A percentile compares a stretch with the other conserved stretches of the same genome.
Conservation (phyloP, 2,888 invertebrate genomes). For the Hyposoter didymator region DNA sequence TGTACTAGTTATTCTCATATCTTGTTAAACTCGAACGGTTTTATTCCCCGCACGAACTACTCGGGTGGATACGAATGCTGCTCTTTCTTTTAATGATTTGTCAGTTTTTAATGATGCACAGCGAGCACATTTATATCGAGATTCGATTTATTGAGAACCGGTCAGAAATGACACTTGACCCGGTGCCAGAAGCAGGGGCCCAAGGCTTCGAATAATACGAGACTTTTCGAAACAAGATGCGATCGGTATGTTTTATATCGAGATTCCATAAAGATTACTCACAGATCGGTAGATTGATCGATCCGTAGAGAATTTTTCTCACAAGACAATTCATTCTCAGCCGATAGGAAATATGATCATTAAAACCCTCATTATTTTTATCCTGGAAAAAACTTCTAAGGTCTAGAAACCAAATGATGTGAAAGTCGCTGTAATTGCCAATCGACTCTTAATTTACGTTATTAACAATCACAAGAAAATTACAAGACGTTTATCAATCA, state of each 20-base stretch:
- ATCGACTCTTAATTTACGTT: not conserved
- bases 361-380: constrained; percentile 6
- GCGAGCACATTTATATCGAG: constrained; percentile 31
- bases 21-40: not conserved
- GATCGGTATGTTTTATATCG: constrained; percentile 18
- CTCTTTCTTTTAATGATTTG: constrained; percentile 34
- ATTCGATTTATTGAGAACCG: constrained; percentile 2
- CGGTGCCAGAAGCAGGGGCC: constrained; percentile 18
- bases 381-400: constrained; percentile 3
- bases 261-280: constrained; percentile 5
- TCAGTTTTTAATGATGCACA: constrained; percentile 34
- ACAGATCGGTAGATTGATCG: constrained; percentile 12
- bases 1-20: not conserved
- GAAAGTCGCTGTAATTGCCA: not conserved
- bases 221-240: constrained; percentile 34
- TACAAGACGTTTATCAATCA: not conserved
- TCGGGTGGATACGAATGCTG: constrained; percentile 17
- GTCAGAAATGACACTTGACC: constrained; percentile 51
- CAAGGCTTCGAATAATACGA: constrained; percentile 30
- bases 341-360: not conserved
- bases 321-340: constrained; percentile 13
- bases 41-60: not conserved
- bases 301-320: constrained; percentile 14
- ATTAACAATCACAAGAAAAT: not conserved
- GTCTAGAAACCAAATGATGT: not conserved